Evolutionary conservation across 2,888 invertebrate genomes (phyloP), one percentile per base, ranked within the genome.

Genomic region (Metallyticus violacea): DNA sequence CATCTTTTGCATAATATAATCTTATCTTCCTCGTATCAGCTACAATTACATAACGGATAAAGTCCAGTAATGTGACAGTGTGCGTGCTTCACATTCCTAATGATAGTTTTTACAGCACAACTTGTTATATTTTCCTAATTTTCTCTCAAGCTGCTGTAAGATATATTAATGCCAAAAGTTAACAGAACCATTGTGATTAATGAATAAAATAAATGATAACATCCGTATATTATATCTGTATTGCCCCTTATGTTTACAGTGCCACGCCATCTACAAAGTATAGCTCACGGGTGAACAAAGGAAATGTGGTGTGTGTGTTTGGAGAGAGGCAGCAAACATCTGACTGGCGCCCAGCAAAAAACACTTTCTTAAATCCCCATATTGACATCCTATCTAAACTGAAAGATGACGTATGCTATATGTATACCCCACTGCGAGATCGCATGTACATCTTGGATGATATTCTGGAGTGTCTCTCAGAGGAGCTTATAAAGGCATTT

Each of bases 371-470:
- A 5, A 79, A 77, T 15, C 9, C 26, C 3, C 29, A 87, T 2
- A 30, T 85, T 28, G 28, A 76, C 9, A 7, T 81, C 26, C 26
- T 28, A 6, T 30, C 84, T 7, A 87, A 85, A 30, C 80, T 89
- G 28, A 79, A 86, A 6, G 26, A 86, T 15, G 88, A 90, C 81
- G 86, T 88, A 81, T 88, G 91, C 89, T 93, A 93, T 89, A 94
- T 94, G 94, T 93, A 93, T 89, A 93, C 94, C 90, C 92, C 92
- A 85, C 89, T 93, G 81, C 89, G 91, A 7, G 92, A 92, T 30
- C 92, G 92, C 89, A 92, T 92, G n/a, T 89, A 89, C 40, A 90
- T 91, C 81, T 88, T 94, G 83, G 91, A 92, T 89, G 91, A 91
- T 79, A 91, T 92, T 88, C 91, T 92, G 1, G 90, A 91, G 26